phyloP scores from a whole-genome alignment of 2,888 invertebrate species.

The Meiosimyza platycephala region DNA sequence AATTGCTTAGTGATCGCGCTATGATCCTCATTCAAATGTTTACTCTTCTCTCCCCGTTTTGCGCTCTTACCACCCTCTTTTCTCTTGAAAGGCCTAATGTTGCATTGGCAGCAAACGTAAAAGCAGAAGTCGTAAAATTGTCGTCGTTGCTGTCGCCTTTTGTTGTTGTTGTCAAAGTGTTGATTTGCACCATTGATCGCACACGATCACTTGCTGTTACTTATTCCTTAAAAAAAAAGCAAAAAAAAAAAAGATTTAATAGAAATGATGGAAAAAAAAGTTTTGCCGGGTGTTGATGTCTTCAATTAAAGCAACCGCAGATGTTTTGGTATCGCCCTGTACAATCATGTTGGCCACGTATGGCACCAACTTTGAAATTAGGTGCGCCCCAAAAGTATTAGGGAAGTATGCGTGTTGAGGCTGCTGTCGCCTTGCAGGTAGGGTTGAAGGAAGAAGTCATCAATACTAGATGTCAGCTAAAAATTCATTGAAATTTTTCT shows the following conservation, averaged over 20 bases:
- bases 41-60: neutral
- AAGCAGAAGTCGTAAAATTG: constrained; percentile 5
- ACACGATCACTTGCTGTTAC: neutral
- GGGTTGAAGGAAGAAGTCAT: too few species aligned
- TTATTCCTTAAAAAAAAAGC: neutral
- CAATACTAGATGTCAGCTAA: too few species aligned
- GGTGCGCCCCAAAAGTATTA: neutral
- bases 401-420: too few species aligned
- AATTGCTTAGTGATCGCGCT: constrained; percentile 2
- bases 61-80: neutral
- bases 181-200: neutral
- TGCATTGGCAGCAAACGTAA: neutral
- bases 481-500: neutral
- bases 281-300: constrained; percentile 59
- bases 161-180: neutral
- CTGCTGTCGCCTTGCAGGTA: too few species aligned
- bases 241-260: too few species aligned
- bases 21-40: constrained; percentile 14
- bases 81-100: neutral
- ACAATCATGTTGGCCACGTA: neutral
- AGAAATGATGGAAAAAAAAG: constrained; percentile 24
- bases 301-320: constrained; percentile 64
- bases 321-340: constrained; percentile 40
- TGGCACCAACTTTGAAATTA: neutral
- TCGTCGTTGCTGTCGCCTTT: constrained; percentile 5